Evolutionary conservation across 1,140 invertebrate species (phyloP), one percentile per base, ranked within the genome.

Genomic region (Tribolium madens): DNA sequence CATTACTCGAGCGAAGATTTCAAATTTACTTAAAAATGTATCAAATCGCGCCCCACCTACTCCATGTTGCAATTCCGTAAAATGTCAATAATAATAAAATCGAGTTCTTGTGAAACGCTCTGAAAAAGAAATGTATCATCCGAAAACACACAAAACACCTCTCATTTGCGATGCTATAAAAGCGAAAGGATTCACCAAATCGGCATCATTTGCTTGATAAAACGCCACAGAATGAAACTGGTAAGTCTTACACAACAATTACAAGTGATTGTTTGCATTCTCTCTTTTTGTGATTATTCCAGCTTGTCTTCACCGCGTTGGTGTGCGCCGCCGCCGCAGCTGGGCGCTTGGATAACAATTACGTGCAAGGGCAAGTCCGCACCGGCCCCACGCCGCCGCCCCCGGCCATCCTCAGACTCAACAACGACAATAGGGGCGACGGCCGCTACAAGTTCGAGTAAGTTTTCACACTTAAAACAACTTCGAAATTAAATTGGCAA

Each of bases 351-450:
- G 80, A 82, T 21, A 81, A 80, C 74, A 82, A 78, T 47, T 82
- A 82, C 76, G 64, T 81, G 5, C 81, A 77, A n/a, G 64, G 75
- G 48, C 68, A 60, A 47, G 31, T 10, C 47, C 46, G 36, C 15
- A 21, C 52, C 0, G 26, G 15, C 13, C 21, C 64, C 21, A 76
- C 60, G 17, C 33, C 46, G 31, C 64, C 52, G 21, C 57, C 64
- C 47, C 48, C 31, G 3, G 75, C 68, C 47, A 89, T 89, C 73
- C 80, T 88, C 0, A 84, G 84, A 57, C 87, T 86, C 75, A 85
- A 87, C 36, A 88, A 87, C 60, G 86, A 87, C 78, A 87, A 88
- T 76, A 88, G 88, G 69, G 86, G 85, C 6, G 88, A 89, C 77
- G 89, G 89, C 15, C 86, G 83, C 13, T 89, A 89, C 79, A 84